These are phyloP conservation scores for Micromys minutus DNA, from an alignment of 2,113 vertebrate genomes.

Conservation along the genomic window DNA sequence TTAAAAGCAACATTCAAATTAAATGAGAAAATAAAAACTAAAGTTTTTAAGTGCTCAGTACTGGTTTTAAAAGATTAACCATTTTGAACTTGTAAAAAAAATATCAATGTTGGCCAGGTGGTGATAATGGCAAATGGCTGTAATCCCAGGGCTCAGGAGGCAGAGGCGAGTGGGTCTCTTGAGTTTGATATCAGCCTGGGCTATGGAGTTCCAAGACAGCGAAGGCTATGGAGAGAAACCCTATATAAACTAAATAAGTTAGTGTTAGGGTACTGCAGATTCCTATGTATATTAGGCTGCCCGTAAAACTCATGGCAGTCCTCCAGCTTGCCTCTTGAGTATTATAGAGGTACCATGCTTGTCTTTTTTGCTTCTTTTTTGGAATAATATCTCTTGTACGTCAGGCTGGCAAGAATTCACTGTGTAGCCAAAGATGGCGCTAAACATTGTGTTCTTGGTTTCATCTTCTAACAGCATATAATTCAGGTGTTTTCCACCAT, in stretches of 20 bases:
- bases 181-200: neutral
- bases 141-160: neutral
- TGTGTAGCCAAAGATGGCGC: neutral
- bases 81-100: neutral
- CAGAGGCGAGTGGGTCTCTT: neutral
- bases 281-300: neutral
- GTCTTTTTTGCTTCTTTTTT: neutral
- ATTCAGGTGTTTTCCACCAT: neutral
- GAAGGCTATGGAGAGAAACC: slow-evolving; percentile 44
- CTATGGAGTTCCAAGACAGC: neutral
- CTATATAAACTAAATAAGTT: neutral
- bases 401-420: neutral
- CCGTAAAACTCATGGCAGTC: neutral
- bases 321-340: neutral
- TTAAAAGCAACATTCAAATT: slow-evolving; percentile 45
- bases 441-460: neutral
- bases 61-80: slow-evolving; percentile 34
- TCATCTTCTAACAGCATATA: neutral
- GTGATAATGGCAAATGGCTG: neutral
- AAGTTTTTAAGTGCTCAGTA: slow-evolving; percentile 46
- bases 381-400: neutral
- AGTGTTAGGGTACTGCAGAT: neutral
- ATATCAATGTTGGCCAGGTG: neutral
- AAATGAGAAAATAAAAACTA: slow-evolving; percentile 44
- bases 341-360: neutral